Evolutionary conservation across 2,888 invertebrate genomes (phyloP).

Genomic region (Diarsia dahlii): DNA sequence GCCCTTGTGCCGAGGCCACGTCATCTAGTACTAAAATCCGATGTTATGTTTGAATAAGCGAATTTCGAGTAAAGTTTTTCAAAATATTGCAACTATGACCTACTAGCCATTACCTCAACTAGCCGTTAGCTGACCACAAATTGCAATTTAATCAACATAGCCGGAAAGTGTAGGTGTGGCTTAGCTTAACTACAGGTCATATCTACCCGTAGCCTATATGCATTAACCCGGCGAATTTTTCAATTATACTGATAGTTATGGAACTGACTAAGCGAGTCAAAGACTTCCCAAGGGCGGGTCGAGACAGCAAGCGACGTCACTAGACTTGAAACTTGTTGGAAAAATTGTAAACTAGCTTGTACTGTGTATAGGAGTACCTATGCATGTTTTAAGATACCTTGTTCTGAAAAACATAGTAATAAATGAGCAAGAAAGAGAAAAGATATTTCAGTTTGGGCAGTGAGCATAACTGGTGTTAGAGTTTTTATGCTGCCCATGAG

Average conservation of each 20-base stretch:
- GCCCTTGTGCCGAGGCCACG: too few species aligned
- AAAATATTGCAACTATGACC: neutral
- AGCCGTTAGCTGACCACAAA: constrained; percentile 13
- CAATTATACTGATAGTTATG: constrained; percentile 53
- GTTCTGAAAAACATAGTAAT: neutral
- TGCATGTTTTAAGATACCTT: neutral
- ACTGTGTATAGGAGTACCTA: neutral
- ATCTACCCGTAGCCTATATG: constrained; percentile 32
- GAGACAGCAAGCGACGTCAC: constrained; percentile 51
- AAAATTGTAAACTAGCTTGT: constrained; percentile 9
- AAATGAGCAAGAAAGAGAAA: neutral
- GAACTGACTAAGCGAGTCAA: constrained; percentile 65
- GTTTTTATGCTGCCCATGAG: too few species aligned
- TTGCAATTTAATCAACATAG: constrained; percentile 19
- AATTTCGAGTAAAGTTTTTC: neutral
- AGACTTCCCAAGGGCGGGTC: constrained; percentile 66
- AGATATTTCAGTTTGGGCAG: neutral
- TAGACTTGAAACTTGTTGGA: constrained; percentile 30
- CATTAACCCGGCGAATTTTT: constrained; percentile 44
- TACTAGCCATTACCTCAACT: neutral
- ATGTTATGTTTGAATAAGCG: neutral
- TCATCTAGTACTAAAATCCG: too few species aligned
- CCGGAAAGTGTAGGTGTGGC: constrained; percentile 20
- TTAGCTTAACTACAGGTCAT: constrained; percentile 26
- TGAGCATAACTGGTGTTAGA: too few species aligned